A percentile compares a stretch with the other conserved stretches of the same genome.
phyloP scores from a whole-genome alignment of 2,888 invertebrate genomes.

The Seira musarum region DNA sequence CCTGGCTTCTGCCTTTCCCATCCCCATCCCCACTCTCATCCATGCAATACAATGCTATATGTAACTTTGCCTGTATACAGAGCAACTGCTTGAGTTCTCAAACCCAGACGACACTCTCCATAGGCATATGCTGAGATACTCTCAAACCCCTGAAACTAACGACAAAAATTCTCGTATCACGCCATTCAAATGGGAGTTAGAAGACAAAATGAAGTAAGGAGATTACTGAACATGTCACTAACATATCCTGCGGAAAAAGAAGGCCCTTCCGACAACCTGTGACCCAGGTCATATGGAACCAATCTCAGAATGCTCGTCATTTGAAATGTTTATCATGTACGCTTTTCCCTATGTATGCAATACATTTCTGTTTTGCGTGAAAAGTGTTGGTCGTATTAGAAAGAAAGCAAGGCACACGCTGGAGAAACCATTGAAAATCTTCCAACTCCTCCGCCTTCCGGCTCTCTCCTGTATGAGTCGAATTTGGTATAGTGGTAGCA shows the following conservation, averaged over 20 bases:
- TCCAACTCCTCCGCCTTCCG: slow-evolving; percentile 61
- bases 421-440: slow-evolving; percentile 61
- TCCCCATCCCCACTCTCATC: background rate
- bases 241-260: background rate
- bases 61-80: slow-evolving; percentile 10
- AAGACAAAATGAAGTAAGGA: background rate
- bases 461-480: slow-evolving; percentile 22
- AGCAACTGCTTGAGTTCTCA: slow-evolving; percentile 56
- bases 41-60: background rate
- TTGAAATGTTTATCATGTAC: background rate
- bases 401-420: slow-evolving; percentile 47
- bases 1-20: background rate
- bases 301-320: slow-evolving; percentile 35
- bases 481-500: slow-evolving; percentile 15
- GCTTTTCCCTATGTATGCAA: slow-evolving; percentile 1
- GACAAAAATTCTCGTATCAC: slow-evolving; percentile 24
- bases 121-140: slow-evolving; percentile 58
- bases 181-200: background rate
- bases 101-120: slow-evolving; percentile 66
- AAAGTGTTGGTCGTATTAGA: background rate
- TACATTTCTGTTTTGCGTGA: background rate
- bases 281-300: slow-evolving; percentile 57
- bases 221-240: background rate
- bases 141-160: slow-evolving; percentile 69
- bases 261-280: background rate